These are phyloP conservation scores for Drepana falcataria DNA, from an alignment of 2,888 invertebrate species.

Conservation along the genomic window DNA sequence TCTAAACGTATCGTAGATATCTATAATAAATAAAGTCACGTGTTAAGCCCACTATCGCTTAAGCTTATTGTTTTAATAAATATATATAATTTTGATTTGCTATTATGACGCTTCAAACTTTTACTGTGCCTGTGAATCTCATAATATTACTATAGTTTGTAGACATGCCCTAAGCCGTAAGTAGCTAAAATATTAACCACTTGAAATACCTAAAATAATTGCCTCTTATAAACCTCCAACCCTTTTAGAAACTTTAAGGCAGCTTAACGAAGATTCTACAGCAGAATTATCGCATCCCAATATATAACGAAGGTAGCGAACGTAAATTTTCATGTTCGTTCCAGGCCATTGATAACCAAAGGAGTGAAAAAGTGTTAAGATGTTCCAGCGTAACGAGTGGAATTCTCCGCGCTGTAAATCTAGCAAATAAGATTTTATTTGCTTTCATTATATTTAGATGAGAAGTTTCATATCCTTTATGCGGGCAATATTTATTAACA, in stretches of 20 bases:
- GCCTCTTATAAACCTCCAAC: not conserved
- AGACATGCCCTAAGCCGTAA: too few relatives aligned
- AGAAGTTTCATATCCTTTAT: constrained; percentile 14
- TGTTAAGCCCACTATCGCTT: too few relatives aligned
- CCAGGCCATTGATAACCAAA: constrained; percentile 39
- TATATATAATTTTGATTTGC: too few relatives aligned
- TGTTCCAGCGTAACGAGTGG: constrained; percentile 34
- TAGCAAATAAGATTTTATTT: constrained; percentile 20
- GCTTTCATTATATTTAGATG: constrained; percentile 12
- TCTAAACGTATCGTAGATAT: too few relatives aligned
- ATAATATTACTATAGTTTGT: too few relatives aligned
- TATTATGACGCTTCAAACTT: too few relatives aligned
- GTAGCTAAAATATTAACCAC: too few relatives aligned
- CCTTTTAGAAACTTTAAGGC: not conserved
- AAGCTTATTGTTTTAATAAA: too few relatives aligned
- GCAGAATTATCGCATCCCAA: constrained; percentile 20
- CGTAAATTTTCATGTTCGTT: constrained; percentile 27
- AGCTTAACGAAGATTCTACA: not conserved
- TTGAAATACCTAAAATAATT: too few relatives aligned
- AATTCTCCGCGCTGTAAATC: constrained; percentile 40
- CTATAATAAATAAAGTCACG: too few relatives aligned
- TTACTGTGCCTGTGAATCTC: too few relatives aligned
- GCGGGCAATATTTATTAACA: not conserved
- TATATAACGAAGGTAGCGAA: constrained; percentile 5
- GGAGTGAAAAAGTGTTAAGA: constrained; percentile 41